Evolutionary conservation across 2,113 vertebrate genomes (phyloP), one percentile per base, ranked within the genome.

Genomic region (Toxotes chatareus): DNA sequence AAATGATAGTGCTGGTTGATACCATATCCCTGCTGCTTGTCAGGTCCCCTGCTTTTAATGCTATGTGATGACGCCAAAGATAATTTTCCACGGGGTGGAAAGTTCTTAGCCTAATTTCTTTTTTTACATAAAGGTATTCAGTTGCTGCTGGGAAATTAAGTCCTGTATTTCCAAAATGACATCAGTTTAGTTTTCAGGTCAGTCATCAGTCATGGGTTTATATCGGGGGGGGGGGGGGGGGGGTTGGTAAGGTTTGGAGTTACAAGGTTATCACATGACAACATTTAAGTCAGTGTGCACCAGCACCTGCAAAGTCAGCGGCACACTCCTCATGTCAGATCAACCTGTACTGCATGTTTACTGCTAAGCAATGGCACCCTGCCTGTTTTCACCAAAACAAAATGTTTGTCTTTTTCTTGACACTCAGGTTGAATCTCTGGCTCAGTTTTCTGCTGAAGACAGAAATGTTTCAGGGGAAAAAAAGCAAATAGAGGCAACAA

Each of bases 311-410:
- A 77, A 76, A 64, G n/a, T 66, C 31, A 44, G 17, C 23, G 47
- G 74, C 73, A 66, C 27, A 1, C 60, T 71, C 23, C 27, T 57
- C 49, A 4, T 34, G 74, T 90, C 79, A 80, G 64, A 34, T 14
- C 68, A 27, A 83, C 85, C 79, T 84, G 77, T 49, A 71, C 85
- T 65, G 23, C 3, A 44, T 92, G 90, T 92, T 93, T 92, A 81
- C 78, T 53, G 61, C 71, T 83, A 92, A 93, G 91, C 73, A 90
- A 0, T 9, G 27, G 72, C 69, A 32, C 38, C 10, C n/a, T 55
- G 59, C 47, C 59, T 68, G 66, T 80, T 86, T 74, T 53, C 61
- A 69, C 66, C 2, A 0, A 74, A 73, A 66, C 46, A 2, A 23
- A 76, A 70, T 73, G 70, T 85, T 71, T 63, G 49, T 34, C 78